Conservation (phyloP, 2,888 invertebrate species). For the Drosophila differens region DNA sequence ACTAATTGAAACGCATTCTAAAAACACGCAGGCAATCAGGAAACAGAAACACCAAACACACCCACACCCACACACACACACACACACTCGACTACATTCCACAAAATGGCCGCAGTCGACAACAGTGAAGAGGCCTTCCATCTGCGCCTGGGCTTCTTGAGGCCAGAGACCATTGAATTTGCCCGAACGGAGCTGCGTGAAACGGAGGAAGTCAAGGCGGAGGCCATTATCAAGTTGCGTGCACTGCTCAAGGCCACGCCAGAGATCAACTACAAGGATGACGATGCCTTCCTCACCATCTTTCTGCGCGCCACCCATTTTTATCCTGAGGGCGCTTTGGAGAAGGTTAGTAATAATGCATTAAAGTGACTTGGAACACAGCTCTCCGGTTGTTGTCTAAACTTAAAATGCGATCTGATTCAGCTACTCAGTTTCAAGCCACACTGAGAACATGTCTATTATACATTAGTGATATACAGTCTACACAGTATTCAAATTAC, state of each 20-base stretch:
- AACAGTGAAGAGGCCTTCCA: conserved; percentile 86
- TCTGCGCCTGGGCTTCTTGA: conserved; percentile 87
- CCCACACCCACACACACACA: conserved; percentile 7
- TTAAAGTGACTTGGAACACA: neutral
- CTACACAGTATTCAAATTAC: neutral
- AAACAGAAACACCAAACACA: conserved; percentile 9
- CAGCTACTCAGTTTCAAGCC: neutral
- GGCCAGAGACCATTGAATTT: conserved; percentile 87
- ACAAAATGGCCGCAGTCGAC: conserved; percentile 79
- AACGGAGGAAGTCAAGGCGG: conserved; percentile 89
- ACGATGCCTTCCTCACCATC: conserved; percentile 91
- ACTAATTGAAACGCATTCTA: conserved; percentile 49
- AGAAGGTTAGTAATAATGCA: conserved; percentile 87
- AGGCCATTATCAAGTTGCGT: conserved; percentile 87
- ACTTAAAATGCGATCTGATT: neutral
- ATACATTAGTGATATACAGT: neutral
- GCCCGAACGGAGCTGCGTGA: conserved; percentile 90
- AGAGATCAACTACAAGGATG: conserved; percentile 89
- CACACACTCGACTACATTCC: conserved; percentile 25
- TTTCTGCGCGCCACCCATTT: conserved; percentile 93
- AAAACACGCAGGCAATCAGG: conserved; percentile 60
- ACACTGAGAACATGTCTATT: neutral
- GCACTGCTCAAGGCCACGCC: conserved; percentile 89
- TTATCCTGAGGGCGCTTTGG: conserved; percentile 92
- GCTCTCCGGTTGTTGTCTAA: neutral